These are phyloP conservation scores for Hydropotes inermis DNA, from an alignment of 2,113 vertebrate genomes.

Conservation along the genomic window DNA sequence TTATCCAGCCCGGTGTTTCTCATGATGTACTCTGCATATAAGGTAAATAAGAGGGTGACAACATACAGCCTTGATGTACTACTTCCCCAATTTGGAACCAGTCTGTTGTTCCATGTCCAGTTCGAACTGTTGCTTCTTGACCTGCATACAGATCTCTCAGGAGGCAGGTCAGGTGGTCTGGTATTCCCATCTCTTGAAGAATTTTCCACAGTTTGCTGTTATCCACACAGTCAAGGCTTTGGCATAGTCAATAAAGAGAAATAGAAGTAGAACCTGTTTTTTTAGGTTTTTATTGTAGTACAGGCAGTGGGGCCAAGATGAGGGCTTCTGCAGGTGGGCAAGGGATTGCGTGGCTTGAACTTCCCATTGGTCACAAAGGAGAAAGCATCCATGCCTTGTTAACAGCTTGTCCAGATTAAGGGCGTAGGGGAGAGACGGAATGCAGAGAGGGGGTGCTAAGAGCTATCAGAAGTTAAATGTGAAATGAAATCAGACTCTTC, in stretches of 20 bases:
- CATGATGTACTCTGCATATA: not conserved
- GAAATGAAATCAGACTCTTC: not conserved
- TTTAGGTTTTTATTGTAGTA: not conserved
- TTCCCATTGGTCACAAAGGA: not conserved
- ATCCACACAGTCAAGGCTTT: not conserved
- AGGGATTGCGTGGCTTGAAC: not conserved
- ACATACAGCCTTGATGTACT: not conserved
- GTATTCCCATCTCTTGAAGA: not conserved
- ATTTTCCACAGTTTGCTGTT: not conserved
- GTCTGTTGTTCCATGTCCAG: not conserved
- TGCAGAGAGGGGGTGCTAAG: not conserved
- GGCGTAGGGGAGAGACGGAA: not conserved
- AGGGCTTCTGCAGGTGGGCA: not conserved
- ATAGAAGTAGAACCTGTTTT: not conserved
- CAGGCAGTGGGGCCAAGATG: rapidly evolving
- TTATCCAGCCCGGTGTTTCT: not conserved
- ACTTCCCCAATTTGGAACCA: not conserved
- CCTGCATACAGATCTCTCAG: not conserved
- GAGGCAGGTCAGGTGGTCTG: not conserved
- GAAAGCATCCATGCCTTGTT: not conserved
- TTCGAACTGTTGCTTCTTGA: not conserved
- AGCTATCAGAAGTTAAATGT: not conserved
- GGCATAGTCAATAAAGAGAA: not conserved
- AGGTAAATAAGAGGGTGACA: not conserved
- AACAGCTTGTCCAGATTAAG: not conserved